Base-by-base conservation (phyloP, 2,113 vertebrate species). In the Melierax canorus region DNA sequence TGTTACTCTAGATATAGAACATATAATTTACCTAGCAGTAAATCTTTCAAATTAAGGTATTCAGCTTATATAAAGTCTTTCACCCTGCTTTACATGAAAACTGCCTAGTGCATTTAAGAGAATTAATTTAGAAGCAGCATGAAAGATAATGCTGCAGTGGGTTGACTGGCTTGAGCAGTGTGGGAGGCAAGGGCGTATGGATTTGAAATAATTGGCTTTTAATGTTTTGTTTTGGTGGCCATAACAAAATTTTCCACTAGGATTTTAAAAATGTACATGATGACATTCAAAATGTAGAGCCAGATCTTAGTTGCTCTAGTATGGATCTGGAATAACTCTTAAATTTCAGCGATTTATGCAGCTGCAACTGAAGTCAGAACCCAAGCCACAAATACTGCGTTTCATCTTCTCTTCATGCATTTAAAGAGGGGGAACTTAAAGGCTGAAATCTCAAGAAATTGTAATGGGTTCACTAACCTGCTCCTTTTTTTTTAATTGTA, bases 111-210 rank as follows among this genome's bases (percentile, higher is more conserved):
- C 3, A 0, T 63, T 71, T 63, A 82, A 53, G 53, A 87, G 43
- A 95, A 95, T 85, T 72, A 64, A 79, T 90, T 78, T 69, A 53
- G 88, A 90, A 79, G 46, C 36, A 64, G 23, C 24, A 6, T 73
- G 62, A 53, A 64, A 60, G 69, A 51, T 63, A 45, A 39, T 38
- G 8, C 43, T 85, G 38, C 4, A 0, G n/a, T 32, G 53, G 2
- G 7, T 39, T 90, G 24, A 36, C 34, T 79, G 58, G 32, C 39
- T 86, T 58, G 63, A 66, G 82, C 73, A 72, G 48, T 23, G 16
- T 68, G 12, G 34, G 32, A 79, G 46, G 53, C 30, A 82, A 81
- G 39, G 24, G 36, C 6, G 11, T 15, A 12, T 0, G 4, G 23
- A 32, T 75, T 63, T 60, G 26, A 72, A 82, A 85, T 85, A 56